These are phyloP conservation scores for Oxyura jamaicensis DNA, from an alignment of 2,113 vertebrate genomes.

Conservation along the genomic window DNA sequence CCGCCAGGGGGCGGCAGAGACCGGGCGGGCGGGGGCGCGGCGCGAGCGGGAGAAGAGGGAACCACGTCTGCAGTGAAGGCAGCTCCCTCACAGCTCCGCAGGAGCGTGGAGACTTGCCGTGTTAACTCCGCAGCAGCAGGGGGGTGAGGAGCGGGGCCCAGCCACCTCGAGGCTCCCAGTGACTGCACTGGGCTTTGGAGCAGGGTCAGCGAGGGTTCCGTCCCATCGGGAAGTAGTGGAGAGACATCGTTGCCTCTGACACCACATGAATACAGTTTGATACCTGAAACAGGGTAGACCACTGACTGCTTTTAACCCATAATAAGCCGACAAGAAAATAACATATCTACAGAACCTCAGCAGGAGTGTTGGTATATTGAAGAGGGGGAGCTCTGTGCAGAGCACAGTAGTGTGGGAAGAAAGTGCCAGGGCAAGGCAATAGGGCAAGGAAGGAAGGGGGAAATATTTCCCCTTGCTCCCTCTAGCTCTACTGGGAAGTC, in stretches of 20 bases:
- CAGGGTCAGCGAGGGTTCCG: rapidly evolving
- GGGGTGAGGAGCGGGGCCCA: neutral
- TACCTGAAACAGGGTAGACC: neutral
- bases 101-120: neutral
- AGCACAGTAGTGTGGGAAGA: neutral
- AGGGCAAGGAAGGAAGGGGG: neutral
- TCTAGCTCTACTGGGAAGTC: neutral
- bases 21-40: neutral
- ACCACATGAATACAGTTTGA: neutral
- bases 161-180: rapidly evolving
- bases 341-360: neutral
- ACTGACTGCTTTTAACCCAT: neutral
- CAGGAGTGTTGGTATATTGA: neutral
- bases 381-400: neutral
- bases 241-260: neutral
- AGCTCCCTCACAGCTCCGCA: neutral
- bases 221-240: neutral
- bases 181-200: neutral
- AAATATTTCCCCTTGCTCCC: neutral
- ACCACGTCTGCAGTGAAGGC: neutral
- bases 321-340: neutral
- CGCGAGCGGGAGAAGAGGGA: too few relatives aligned
- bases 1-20: neutral
- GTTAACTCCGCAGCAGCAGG: neutral
- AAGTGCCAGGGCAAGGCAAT: neutral